phyloP scores from a whole-genome alignment of 2,113 vertebrate genomes.

The Chelonoidis abingdonii region DNA sequence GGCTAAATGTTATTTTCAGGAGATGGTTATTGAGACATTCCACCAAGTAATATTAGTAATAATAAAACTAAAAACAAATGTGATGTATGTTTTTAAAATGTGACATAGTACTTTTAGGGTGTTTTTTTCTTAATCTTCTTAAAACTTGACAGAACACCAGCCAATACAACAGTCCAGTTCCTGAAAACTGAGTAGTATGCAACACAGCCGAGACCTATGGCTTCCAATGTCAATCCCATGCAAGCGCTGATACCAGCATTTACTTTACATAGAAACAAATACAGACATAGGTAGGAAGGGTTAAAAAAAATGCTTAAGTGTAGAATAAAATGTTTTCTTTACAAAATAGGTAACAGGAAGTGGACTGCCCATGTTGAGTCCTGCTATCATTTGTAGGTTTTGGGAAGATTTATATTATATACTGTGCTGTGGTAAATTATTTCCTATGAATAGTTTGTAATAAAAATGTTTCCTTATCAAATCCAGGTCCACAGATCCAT shows the following conservation, averaged over 20 bases:
- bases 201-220: accelerated
- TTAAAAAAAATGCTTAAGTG: background rate
- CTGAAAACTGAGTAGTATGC: background rate
- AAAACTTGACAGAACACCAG: accelerated
- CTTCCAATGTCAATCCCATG: background rate
- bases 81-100: background rate
- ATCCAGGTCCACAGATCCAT: background rate
- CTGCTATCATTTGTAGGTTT: slow-evolving; percentile 30
- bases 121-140: background rate
- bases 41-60: background rate
- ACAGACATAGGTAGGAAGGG: accelerated
- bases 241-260: background rate
- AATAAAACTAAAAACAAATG: background rate
- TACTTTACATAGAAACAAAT: background rate
- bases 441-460: slow-evolving; percentile 50
- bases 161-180: background rate
- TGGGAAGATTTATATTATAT: slow-evolving; percentile 26
- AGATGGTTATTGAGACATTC: background rate
- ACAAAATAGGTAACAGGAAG: background rate
- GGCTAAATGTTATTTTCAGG: background rate
- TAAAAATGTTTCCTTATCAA: slow-evolving; percentile 16
- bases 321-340: background rate
- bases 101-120: background rate
- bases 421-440: slow-evolving; percentile 4
- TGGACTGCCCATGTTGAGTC: background rate